These are phyloP conservation scores for Brevimyrus niger DNA, from an alignment of 2,113 vertebrate genomes.

Conservation along the genomic window DNA sequence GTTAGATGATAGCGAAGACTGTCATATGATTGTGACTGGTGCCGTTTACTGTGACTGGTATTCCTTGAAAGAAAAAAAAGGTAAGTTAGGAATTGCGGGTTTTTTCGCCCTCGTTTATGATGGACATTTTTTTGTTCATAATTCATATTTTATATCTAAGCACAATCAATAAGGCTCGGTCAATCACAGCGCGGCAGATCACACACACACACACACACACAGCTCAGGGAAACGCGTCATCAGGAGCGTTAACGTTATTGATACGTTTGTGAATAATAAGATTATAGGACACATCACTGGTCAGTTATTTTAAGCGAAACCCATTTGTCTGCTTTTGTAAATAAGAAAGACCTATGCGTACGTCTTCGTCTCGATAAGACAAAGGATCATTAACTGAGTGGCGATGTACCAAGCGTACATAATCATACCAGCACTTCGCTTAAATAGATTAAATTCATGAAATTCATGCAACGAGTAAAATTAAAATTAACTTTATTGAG, in stretches of 20 bases:
- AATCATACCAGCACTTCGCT: neutral
- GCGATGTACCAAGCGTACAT: neutral
- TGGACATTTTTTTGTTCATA: neutral
- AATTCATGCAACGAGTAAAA: neutral
- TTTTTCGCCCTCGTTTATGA: neutral
- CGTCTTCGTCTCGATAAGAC: neutral
- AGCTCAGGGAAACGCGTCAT: neutral
- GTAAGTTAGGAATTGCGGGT: neutral
- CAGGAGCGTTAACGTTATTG: neutral
- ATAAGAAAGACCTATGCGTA: neutral
- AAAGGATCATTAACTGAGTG: neutral
- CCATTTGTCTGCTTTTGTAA: neutral
- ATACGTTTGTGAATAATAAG: neutral
- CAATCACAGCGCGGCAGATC: neutral
- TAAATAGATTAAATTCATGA: neutral
- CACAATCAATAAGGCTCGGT: neutral
- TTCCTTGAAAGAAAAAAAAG: neutral
- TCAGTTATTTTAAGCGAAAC: neutral
- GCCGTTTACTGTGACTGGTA: neutral
- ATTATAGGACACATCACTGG: neutral
- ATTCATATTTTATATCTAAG: no score
- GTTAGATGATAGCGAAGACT: neutral
- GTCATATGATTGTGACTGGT: neutral
- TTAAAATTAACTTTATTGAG: conserved; percentile 65
- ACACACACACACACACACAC: neutral